These are phyloP conservation scores for Orthonevra nobilis DNA, from an alignment of 2,888 invertebrate species.

Conservation along the genomic window DNA sequence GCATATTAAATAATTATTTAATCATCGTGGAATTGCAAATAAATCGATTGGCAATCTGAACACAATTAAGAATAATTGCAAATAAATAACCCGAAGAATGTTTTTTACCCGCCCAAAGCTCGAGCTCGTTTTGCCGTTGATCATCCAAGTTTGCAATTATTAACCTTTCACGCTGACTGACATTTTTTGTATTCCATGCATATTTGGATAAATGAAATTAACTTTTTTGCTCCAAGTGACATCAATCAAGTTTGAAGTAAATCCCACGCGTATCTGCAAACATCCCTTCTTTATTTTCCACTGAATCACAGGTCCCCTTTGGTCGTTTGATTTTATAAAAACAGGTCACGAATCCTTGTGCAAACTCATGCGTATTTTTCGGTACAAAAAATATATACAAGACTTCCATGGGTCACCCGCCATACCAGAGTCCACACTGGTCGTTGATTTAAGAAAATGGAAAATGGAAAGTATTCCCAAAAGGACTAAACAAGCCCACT, in stretches of 20 bases:
- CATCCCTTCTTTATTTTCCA: neutral
- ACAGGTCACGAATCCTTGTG: neutral
- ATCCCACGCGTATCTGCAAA: neutral
- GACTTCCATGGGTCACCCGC: constrained; percentile 9
- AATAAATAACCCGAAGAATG: no score
- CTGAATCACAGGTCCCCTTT: neutral
- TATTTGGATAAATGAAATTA: no score
- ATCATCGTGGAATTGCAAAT: neutral
- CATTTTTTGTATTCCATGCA: no score
- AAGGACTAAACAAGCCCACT: neutral
- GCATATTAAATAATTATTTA: constrained; percentile 16
- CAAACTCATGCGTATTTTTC: neutral
- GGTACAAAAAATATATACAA: no score
- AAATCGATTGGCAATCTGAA: neutral
- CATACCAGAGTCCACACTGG: constrained; percentile 13
- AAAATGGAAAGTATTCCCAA: constrained; percentile 18
- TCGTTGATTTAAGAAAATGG: constrained; percentile 21
- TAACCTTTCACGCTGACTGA: neutral
- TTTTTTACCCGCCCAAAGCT: neutral
- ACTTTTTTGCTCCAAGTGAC: neutral
- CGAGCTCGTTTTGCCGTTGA: neutral
- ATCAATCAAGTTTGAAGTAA: constrained; percentile 45
- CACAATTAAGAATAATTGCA: constrained; percentile 12
- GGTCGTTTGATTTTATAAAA: neutral
- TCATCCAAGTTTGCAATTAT: neutral